phyloP scores from a whole-genome alignment of 2,797 vertebrate genomes.

The Tiaroga cobitis region DNA sequence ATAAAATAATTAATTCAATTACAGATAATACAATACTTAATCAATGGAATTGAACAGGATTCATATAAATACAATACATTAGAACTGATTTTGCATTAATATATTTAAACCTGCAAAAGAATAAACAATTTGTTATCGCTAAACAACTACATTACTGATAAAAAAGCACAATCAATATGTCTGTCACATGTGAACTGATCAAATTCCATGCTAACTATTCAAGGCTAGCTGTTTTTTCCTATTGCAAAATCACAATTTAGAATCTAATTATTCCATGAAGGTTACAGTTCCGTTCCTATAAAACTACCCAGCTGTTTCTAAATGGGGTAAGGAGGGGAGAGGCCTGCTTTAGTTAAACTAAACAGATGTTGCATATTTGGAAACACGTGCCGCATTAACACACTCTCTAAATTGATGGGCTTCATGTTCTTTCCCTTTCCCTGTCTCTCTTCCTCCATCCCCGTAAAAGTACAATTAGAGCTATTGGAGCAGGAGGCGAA shows the following conservation, averaged over 20 bases:
- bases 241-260: constrained; percentile 27
- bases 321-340: constrained; percentile 40
- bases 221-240: constrained; percentile 9
- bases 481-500: constrained; percentile 33
- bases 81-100: not conserved
- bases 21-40: not conserved
- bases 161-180: not conserved
- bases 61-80: not conserved
- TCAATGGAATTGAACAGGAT: not conserved
- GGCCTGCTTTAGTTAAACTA: constrained; percentile 45
- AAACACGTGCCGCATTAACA: constrained; percentile 55
- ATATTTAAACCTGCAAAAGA: not conserved
- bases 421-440: constrained; percentile 24
- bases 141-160: constrained; percentile 1
- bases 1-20: not conserved
- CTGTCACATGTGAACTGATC: constrained; percentile 22
- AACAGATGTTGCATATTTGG: constrained; percentile 62
- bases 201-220: constrained; percentile 15
- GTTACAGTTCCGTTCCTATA: constrained; percentile 48
- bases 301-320: constrained; percentile 57
- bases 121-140: not conserved
- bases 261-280: constrained; percentile 53
- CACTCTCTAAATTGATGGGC: constrained; percentile 55
- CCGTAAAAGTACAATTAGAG: constrained; percentile 35
- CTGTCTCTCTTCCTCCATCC: constrained; percentile 3